A percentile compares a stretch with the other conserved stretches of the same genome.
These are phyloP conservation scores for Abrostola tripartita DNA, from an alignment of 2,888 invertebrate species.

Conservation along the genomic window DNA sequence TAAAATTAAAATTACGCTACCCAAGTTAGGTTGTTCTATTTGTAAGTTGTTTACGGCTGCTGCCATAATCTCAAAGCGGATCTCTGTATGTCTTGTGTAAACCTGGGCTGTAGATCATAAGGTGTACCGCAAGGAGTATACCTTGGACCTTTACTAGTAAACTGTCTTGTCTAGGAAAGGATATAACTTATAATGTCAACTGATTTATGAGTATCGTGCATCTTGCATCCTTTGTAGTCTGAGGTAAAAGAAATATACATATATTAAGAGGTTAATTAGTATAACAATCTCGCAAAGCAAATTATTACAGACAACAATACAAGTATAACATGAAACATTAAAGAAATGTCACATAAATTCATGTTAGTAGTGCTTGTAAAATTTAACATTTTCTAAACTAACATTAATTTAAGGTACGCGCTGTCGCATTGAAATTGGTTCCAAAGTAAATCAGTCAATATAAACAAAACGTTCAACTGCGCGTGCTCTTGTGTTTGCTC, in stretches of 20 bases:
- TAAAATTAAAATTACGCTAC: constrained; percentile 51
- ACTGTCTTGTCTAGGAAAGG: constrained; percentile 44
- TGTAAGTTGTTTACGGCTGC: constrained; percentile 49
- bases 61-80: constrained; percentile 70
- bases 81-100: constrained; percentile 60
- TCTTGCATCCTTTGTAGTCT: constrained; percentile 5
- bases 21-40: constrained; percentile 41
- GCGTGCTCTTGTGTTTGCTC: constrained; percentile 62
- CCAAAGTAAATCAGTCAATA: constrained; percentile 65
- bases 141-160: constrained; percentile 61
- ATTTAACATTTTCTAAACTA: constrained; percentile 41
- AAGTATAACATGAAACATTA: background rate
- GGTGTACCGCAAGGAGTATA: constrained; percentile 68
- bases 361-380: background rate
- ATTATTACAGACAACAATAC: background rate
- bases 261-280: background rate
- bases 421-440: constrained; percentile 57
- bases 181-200: constrained; percentile 55
- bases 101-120: constrained; percentile 65
- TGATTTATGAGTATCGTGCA: constrained; percentile 30
- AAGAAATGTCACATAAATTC: too few relatives aligned
- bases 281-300: background rate
- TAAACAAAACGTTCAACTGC: constrained; percentile 59
- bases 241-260: constrained; percentile 12
- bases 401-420: constrained; percentile 56